Conservation (phyloP, 2,113 vertebrate genomes). For the Pitta sordida region DNA sequence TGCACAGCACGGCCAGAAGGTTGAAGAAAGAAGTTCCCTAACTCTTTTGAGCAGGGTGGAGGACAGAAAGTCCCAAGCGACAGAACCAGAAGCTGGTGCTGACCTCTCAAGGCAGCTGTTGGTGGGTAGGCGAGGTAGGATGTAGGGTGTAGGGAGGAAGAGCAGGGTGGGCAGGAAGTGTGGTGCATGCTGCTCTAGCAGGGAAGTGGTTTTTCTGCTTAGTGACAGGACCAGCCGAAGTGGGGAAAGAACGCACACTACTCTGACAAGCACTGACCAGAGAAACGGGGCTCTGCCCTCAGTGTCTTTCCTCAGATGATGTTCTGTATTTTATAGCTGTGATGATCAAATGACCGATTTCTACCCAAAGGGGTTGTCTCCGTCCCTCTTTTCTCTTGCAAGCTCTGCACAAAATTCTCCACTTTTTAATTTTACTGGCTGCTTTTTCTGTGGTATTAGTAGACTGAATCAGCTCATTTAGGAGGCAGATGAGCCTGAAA, state of each 20-base stretch:
- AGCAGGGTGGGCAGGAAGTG: background rate
- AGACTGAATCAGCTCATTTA: background rate
- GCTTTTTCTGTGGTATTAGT: background rate
- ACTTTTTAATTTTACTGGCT: background rate
- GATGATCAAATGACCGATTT: background rate
- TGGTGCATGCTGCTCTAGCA: background rate
- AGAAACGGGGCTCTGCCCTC: background rate
- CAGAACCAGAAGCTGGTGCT: background rate
- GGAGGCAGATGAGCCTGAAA: background rate
- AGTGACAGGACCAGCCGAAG: background rate
- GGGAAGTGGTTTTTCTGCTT: slow-evolving; percentile 48
- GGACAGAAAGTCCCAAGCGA: background rate
- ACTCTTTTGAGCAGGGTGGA: background rate
- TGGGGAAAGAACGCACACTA: background rate
- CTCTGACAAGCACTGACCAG: background rate
- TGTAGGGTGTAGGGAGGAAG: background rate
- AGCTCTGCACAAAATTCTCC: background rate
- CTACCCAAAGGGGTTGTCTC: background rate
- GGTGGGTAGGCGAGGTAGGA: background rate
- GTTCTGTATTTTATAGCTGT: background rate
- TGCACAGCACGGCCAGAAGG: background rate
- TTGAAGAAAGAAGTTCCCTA: background rate
- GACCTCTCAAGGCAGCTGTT: background rate
- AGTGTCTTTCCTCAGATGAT: background rate
- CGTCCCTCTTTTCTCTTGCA: background rate